These are phyloP conservation scores for Ypsolopha scabrella DNA, from an alignment of 2,888 invertebrate genomes.

Conservation along the genomic window DNA sequence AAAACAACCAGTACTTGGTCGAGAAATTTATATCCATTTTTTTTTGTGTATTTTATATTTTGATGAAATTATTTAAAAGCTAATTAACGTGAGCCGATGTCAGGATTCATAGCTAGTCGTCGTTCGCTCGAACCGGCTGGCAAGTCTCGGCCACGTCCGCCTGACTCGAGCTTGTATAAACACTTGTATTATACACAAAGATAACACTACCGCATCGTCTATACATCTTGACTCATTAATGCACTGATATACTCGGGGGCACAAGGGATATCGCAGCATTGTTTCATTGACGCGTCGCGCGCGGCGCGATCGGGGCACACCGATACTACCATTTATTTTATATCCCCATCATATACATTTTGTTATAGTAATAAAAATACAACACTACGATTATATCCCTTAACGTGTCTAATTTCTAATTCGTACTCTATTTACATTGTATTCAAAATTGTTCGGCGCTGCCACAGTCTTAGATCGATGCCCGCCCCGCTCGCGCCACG, in stretches of 20 bases:
- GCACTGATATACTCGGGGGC: constrained; percentile 66
- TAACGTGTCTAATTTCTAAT: constrained; percentile 56
- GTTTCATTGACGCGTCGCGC: constrained; percentile 39
- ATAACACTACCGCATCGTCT: constrained; percentile 60
- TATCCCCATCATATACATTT: constrained; percentile 33
- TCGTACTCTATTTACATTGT: constrained; percentile 64
- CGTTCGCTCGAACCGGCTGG: constrained; percentile 65
- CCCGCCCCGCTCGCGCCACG: constrained; percentile 32
- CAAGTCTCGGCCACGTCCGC: constrained; percentile 38
- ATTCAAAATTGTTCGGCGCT: constrained; percentile 59
- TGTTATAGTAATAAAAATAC: constrained; percentile 48
- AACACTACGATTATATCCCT: constrained; percentile 57
- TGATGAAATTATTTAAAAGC: constrained; percentile 70
- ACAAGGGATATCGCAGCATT: constrained; percentile 66
- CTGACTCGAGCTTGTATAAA: constrained; percentile 61
- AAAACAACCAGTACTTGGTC: constrained; percentile 70
- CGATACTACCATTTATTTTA: constrained; percentile 15
- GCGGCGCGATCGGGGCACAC: constrained; percentile 19
- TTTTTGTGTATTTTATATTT: constrained; percentile 71
- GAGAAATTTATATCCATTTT: constrained; percentile 70
- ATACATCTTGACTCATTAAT: constrained; percentile 61
- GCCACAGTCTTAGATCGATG: constrained; percentile 41
- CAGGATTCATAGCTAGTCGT: constrained; percentile 71
- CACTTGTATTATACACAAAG: constrained; percentile 40
- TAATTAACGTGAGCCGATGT: constrained; percentile 71